A percentile compares a stretch with the other conserved stretches of the same genome.
Conservation (phyloP, 2,113 vertebrate species). For the Perognathus longimembris region DNA sequence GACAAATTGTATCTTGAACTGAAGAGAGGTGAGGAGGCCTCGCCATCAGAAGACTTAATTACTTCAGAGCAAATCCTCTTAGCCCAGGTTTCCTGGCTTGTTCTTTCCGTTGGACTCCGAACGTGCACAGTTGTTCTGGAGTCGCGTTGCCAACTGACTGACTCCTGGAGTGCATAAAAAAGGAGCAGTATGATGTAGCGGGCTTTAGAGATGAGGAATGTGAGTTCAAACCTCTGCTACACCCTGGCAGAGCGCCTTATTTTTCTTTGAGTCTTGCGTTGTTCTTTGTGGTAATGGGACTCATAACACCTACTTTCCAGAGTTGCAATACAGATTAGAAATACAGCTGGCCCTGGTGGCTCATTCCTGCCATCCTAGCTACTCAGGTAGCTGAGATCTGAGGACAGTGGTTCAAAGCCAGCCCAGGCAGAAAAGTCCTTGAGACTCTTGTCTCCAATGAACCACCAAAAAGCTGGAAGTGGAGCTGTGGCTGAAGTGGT, state of each 20-base stretch:
- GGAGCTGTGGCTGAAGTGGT: too few species aligned
- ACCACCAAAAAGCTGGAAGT: too few species aligned
- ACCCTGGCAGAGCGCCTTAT: not conserved
- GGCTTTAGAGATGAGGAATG: not conserved
- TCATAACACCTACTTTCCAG: not conserved
- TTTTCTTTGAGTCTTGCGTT: not conserved
- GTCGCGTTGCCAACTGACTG: not conserved
- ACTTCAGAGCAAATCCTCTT: constrained; percentile 33
- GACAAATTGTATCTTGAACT: constrained; percentile 39
- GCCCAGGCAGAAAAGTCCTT: too few species aligned
- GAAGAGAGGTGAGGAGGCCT: constrained; percentile 17
- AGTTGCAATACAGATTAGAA: not conserved
- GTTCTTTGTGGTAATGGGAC: not conserved
- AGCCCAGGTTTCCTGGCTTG: not conserved
- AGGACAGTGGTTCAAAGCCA: too few species aligned
- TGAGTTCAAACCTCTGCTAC: not conserved
- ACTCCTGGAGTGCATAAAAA: not conserved
- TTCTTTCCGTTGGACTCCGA: not conserved
- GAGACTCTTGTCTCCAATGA: too few species aligned
- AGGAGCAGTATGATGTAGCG: not conserved
- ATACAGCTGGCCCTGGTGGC: too few species aligned
- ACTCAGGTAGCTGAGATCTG: too few species aligned
- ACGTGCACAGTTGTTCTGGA: not conserved
- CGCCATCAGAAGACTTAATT: constrained; percentile 41
- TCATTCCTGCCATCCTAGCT: too few species aligned